Evolutionary conservation across 1,140 invertebrate genomes (phyloP).

Genomic region (Zaprionus kolodkinae): DNA sequence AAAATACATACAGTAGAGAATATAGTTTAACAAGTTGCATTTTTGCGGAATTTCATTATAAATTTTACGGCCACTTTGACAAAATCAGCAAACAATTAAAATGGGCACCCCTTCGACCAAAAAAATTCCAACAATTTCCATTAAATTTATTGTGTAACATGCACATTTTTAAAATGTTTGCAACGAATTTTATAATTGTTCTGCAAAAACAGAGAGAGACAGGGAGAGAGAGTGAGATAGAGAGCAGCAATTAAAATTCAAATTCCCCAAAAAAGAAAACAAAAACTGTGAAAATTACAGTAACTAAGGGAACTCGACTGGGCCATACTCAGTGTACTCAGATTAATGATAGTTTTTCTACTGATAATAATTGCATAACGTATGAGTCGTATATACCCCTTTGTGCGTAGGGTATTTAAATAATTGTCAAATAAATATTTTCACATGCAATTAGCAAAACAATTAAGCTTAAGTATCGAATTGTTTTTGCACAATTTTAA

Average conservation of each 20-base stretch:
- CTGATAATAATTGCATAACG: not conserved
- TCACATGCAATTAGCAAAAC: not conserved
- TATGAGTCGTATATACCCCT: not conserved
- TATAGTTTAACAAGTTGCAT: constrained; percentile 7
- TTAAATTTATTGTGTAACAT: constrained; percentile 24
- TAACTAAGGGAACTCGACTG: not conserved
- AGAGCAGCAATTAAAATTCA: constrained; percentile 16
- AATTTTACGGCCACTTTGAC: constrained; percentile 18
- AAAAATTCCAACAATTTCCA: constrained; percentile 30
- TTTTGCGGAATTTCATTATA: constrained; percentile 26
- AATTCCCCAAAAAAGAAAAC: constrained; percentile 42
- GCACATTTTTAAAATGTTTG: constrained; percentile 8
- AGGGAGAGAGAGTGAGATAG: too few relatives aligned
- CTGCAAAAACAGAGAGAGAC: not conserved
- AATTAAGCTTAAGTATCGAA: constrained; percentile 6
- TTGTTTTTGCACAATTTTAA: not conserved
- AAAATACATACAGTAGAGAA: not conserved
- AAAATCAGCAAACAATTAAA: constrained; percentile 10
- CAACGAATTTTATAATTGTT: constrained; percentile 54
- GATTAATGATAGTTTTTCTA: not conserved
- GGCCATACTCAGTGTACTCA: not conserved
- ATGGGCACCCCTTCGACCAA: not conserved
- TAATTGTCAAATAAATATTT: constrained; percentile 17
- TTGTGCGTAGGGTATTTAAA: not conserved
- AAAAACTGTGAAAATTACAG: constrained; percentile 9